phyloP scores from a whole-genome alignment of 2,888 invertebrate species.

The Drosophila fungiperda region DNA sequence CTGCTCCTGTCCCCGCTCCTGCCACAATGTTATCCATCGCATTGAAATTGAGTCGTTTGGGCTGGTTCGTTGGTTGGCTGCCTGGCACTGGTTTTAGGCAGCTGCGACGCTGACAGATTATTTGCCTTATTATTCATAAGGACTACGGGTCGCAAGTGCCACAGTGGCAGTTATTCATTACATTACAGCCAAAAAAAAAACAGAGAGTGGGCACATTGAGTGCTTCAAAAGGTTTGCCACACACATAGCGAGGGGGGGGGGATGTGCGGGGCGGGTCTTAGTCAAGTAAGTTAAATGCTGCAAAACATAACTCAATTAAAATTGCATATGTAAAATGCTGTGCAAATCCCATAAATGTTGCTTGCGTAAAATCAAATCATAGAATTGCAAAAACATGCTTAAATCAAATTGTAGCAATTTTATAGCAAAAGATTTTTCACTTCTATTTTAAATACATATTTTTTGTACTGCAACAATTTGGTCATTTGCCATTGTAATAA shows the following conservation, averaged over 20 bases:
- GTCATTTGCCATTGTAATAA: not conserved
- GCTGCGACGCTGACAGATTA: conserved; percentile 80
- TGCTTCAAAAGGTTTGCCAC: conserved; percentile 34
- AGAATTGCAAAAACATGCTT: conserved; percentile 10
- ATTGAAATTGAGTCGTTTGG: conserved; percentile 75
- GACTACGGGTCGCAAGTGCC: conserved; percentile 32
- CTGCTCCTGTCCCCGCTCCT: not conserved
- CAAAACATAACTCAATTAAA: conserved; percentile 35
- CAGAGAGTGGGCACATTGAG: conserved; percentile 33
- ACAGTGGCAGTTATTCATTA: conserved; percentile 58
- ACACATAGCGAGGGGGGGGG: not conserved
- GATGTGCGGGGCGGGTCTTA: too few species aligned
- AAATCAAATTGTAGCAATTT: not conserved
- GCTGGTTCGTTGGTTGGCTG: conserved; percentile 14
- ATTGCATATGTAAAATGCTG: not conserved
- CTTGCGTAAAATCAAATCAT: conserved; percentile 9
- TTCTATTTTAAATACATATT: not conserved
- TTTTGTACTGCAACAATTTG: not conserved
- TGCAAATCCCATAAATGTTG: conserved; percentile 4
- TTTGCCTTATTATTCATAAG: conserved; percentile 82
- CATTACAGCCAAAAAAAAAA: conserved; percentile 1
- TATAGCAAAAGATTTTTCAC: not conserved
- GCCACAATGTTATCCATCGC: conserved; percentile 29
- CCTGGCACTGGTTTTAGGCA: conserved; percentile 48
- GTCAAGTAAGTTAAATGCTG: conserved; percentile 10